These are phyloP conservation scores for Cynodonichthys magdalenae DNA, from an alignment of 2,797 vertebrate species.

Conservation along the genomic window DNA sequence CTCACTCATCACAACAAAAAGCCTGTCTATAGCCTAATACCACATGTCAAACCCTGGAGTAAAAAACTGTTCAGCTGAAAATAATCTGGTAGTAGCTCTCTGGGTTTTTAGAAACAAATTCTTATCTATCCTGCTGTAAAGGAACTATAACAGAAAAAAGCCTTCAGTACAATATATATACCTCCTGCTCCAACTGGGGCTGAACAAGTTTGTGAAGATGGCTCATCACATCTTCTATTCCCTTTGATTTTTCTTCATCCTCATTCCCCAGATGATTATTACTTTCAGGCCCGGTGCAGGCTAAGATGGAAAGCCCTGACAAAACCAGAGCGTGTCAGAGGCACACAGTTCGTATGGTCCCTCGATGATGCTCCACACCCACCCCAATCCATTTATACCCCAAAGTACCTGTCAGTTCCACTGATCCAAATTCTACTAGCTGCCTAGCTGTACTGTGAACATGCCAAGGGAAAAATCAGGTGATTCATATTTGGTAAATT, in stretches of 20 bases:
- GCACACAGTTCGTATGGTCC: not conserved
- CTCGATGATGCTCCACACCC: too few relatives aligned
- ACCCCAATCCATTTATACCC: not conserved
- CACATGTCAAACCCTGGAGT: not conserved
- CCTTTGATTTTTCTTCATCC: constrained; percentile 1
- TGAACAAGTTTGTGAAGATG: not conserved
- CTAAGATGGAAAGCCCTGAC: not conserved
- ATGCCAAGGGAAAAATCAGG: not conserved
- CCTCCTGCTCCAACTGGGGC: not conserved
- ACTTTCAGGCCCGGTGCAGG: not conserved
- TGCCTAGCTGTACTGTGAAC: not conserved
- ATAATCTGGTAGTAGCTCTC: not conserved
- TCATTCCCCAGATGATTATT: not conserved
- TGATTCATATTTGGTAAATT: not conserved
- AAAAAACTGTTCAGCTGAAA: too few relatives aligned
- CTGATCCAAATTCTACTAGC: not conserved
- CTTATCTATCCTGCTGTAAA: not conserved
- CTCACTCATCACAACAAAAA: constrained; percentile 4
- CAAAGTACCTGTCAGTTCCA: not conserved
- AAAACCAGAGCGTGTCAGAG: not conserved
- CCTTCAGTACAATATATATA: not conserved
- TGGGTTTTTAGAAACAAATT: not conserved
- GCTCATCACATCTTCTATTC: constrained; percentile 6
- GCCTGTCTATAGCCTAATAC: not conserved
- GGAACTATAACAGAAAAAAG: not conserved